Base-by-base conservation (phyloP, 35 echinoderm and acorn worm species). In the Lytechinus pictus region DNA sequence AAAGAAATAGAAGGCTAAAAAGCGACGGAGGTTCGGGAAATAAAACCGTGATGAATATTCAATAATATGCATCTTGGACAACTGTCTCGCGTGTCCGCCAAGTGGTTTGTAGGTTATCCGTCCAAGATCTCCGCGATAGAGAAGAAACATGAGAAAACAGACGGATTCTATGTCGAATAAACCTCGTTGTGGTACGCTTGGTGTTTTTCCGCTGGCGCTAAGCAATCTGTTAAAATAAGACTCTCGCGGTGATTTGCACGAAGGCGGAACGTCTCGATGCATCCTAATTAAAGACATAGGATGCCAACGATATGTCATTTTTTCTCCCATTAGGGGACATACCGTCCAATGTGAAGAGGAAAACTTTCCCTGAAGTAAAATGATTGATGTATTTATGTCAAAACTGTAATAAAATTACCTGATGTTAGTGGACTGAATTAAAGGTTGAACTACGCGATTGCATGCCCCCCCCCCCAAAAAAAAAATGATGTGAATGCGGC, bases 31-130 rank as follows among this genome's bases (percentile, higher is more conserved):
- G 52, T 90, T 90, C 88, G 27, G 88, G 88, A 90, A 90, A 90
- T 44, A 90, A 90, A 90, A 44, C 52, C 88, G 29, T 27, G 88
- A 90, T 90, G 88, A 90, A 90, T 90, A 90, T 90, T 90, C 88
- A 90, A 90, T 54, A 90, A 52, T 90, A 90, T 90, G 88, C 88
- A 90, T 52, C 88, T 90, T 90, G 88, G 88, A 90, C 88, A 90
- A 90, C 29, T 54, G 88, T 90, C 88, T 90, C 88, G 88, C 13
- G 24, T 90, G 52, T 54, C 28, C 88, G 16, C 29, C n/a, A 90
- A 90, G 29, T 44, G 28, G 10, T 90, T 90, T 52, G 88, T 90
- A 90, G 88, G 88, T 54, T 90, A 90, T 90, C 88, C 88, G 52
- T 90, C 88, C 24, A 52, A 44, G 88, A 90, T 90, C 88, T 90